Evolutionary conservation across 2,113 vertebrate genomes (phyloP).

Genomic region (Vireo altiloquus): DNA sequence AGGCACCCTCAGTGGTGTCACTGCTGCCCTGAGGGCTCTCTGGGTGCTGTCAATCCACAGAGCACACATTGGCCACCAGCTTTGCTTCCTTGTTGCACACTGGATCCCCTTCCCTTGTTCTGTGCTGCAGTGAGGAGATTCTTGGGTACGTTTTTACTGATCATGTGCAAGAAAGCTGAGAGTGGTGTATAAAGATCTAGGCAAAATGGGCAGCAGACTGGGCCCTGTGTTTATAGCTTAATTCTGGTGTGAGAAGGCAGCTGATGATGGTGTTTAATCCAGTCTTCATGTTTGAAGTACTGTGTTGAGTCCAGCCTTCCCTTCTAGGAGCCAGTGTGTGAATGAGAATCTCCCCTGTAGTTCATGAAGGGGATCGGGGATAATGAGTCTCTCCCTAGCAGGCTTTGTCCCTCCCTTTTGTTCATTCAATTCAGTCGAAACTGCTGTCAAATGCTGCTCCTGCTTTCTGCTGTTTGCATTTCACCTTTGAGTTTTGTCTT

Average conservation of each 20-base stretch:
- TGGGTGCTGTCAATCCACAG: not conserved
- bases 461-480: not conserved
- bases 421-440: not conserved
- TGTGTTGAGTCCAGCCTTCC: not conserved
- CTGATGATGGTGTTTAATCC: not conserved
- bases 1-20: not conserved
- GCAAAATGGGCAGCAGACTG: not conserved
- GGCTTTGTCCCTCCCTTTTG: constrained; percentile 17
- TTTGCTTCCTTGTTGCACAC: not conserved
- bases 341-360: constrained; percentile 5
- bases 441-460: not conserved
- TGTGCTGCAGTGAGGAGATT: not conserved
- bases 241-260: not conserved
- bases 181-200: not conserved
- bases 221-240: not conserved
- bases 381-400: not conserved
- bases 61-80: not conserved
- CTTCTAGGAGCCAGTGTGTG: not conserved
- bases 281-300: not conserved
- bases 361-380: not conserved
- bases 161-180: not conserved
- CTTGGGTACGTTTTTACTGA: not conserved
- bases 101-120: not conserved
- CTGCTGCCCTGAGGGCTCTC: not conserved
- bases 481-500: constrained; percentile 32